These are phyloP conservation scores for Leptobrachium leishanense DNA, from an alignment of 2,113 vertebrate species.

Conservation along the genomic window DNA sequence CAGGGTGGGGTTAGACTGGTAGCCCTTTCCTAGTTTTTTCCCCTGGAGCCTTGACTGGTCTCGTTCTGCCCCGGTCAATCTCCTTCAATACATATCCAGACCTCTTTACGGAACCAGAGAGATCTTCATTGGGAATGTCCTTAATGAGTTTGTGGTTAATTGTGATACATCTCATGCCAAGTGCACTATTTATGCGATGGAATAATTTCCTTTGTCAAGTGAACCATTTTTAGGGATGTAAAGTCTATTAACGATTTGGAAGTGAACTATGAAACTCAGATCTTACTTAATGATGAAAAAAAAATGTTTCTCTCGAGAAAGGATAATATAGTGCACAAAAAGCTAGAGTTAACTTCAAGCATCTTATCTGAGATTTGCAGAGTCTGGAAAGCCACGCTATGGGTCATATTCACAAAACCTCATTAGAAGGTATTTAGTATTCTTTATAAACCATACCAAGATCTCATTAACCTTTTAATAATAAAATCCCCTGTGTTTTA, in stretches of 20 bases:
- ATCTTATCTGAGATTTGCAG: conserved; percentile 33
- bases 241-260: conserved; percentile 5
- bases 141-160: too few species aligned
- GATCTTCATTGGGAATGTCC: too few species aligned
- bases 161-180: too few species aligned
- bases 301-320: conserved; percentile 26
- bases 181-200: too few species aligned
- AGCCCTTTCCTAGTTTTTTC: too few species aligned
- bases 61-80: too few species aligned
- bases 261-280: not conserved
- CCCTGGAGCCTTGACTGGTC: too few species aligned
- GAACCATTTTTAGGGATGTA: not conserved
- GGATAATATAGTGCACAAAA: conserved; percentile 32
- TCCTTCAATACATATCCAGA: too few species aligned
- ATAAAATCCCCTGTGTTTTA: conserved; percentile 11
- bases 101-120: too few species aligned
- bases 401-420: conserved; percentile 32
- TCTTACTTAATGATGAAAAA: conserved; percentile 16
- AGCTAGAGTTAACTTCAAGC: conserved; percentile 17
- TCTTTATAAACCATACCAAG: conserved; percentile 22
- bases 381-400: conserved; percentile 24
- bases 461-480: conserved; percentile 34
- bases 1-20: too few species aligned
- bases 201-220: not conserved
- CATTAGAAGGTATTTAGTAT: conserved; percentile 37